These are phyloP conservation scores for Tineola bisselliella DNA, from an alignment of 2,888 invertebrate species.

Conservation along the genomic window DNA sequence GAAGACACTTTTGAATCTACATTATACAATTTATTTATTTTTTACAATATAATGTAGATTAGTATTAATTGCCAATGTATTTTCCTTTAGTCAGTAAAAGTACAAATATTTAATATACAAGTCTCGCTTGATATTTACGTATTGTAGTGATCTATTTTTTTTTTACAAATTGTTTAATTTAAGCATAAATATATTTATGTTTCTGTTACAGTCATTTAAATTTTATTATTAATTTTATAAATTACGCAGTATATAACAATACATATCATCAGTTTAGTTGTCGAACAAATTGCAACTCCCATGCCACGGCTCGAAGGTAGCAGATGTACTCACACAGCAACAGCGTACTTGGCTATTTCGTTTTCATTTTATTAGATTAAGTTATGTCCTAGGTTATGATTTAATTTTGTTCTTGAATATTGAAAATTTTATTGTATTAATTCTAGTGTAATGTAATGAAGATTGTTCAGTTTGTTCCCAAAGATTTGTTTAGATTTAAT, in stretches of 20 bases:
- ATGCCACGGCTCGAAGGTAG: constrained; percentile 21
- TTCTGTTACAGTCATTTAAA: constrained; percentile 57
- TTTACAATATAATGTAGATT: constrained; percentile 66
- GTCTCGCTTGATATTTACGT: constrained; percentile 65
- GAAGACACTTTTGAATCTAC: constrained; percentile 67
- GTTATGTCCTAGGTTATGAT: constrained; percentile 38
- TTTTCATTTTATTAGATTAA: constrained; percentile 21
- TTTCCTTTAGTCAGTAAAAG: constrained; percentile 84
- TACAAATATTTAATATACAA: constrained; percentile 80
- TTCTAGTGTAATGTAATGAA: constrained; percentile 55
- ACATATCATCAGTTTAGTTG: constrained; percentile 60
- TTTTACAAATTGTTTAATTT: constrained; percentile 59
- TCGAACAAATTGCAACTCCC: constrained; percentile 37
- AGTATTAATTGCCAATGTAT: constrained; percentile 69
- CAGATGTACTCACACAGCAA: constrained; percentile 33
- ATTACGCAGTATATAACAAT: constrained; percentile 60
- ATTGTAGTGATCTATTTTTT: constrained; percentile 65
- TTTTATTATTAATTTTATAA: constrained; percentile 47
- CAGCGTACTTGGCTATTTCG: constrained; percentile 54
- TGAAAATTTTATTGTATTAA: constrained; percentile 51
- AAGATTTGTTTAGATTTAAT: constrained; percentile 55
- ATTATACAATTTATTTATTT: constrained; percentile 64
- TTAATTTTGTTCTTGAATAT: constrained; percentile 49
- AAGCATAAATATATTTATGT: constrained; percentile 59
- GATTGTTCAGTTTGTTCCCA: constrained; percentile 64